phyloP scores from a whole-genome alignment of 2,797 vertebrate genomes.

The Clarias platycephalus region DNA sequence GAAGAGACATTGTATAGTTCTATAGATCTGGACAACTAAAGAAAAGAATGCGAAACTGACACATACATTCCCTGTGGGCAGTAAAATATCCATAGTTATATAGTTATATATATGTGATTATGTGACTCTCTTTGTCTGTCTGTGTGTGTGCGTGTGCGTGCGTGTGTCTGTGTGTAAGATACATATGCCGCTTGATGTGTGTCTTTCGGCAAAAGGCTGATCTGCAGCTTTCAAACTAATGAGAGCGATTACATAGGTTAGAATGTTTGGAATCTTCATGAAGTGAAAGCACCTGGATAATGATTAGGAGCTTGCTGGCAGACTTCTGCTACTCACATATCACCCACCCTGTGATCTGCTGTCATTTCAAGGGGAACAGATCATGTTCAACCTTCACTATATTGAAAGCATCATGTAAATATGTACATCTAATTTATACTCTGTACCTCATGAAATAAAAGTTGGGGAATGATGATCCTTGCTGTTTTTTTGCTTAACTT shows the following conservation, averaged over 20 bases:
- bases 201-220: constrained; percentile 49
- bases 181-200: constrained; percentile 61
- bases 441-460: neutral
- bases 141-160: neutral
- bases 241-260: constrained; percentile 59
- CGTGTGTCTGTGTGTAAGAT: constrained; percentile 18
- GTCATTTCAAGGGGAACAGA: neutral
- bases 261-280: constrained; percentile 68
- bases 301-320: constrained; percentile 61
- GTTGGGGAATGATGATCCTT: constrained; percentile 1
- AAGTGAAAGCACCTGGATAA: constrained; percentile 71
- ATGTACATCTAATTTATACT: neutral
- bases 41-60: neutral
- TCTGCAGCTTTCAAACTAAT: constrained; percentile 66
- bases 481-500: constrained; percentile 58
- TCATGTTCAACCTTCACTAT: constrained; percentile 2
- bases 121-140: neutral
- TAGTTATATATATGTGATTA: no score
- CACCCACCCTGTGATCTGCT: constrained; percentile 23
- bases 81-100: neutral
- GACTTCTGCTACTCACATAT: constrained; percentile 22
- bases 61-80: neutral
- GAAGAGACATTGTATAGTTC: constrained; percentile 8
- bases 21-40: neutral
- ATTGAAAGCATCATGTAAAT: constrained; percentile 8